Evolutionary conservation across 1,140 invertebrate genomes (phyloP).

Genomic region (Drosophila malerkotliana): DNA sequence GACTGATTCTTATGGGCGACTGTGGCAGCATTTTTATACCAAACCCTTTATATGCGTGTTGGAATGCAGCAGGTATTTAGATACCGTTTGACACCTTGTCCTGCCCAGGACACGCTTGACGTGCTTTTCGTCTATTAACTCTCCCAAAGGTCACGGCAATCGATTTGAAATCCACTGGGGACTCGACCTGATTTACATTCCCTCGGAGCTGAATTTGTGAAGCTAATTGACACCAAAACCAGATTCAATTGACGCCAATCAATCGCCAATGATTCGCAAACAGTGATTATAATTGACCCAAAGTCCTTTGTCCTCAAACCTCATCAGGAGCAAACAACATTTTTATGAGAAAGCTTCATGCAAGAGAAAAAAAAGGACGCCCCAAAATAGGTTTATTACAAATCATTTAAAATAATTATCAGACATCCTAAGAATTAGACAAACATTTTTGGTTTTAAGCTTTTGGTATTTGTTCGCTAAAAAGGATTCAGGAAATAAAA

Average conservation of each 20-base stretch:
- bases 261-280: constrained; percentile 1
- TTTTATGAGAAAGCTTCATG: too few species aligned
- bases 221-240: constrained; percentile 56
- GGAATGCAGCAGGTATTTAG: constrained; percentile 48
- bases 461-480: too few species aligned
- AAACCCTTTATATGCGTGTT: constrained; percentile 26
- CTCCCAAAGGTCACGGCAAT: constrained; percentile 47
- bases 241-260: constrained; percentile 19
- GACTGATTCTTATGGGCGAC: neutral
- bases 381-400: too few species aligned
- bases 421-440: too few species aligned
- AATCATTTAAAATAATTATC: too few species aligned
- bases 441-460: too few species aligned
- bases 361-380: too few species aligned
- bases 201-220: constrained; percentile 27
- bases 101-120: constrained; percentile 30
- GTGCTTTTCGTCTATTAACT: constrained; percentile 60
- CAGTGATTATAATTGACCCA: neutral
- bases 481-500: too few species aligned
- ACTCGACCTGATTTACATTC: constrained; percentile 50
- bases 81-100: constrained; percentile 35
- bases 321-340: too few species aligned
- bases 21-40: constrained; percentile 55
- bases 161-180: constrained; percentile 15
- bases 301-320: neutral